phyloP scores from a whole-genome alignment of 92 coral and sea anemone genomes.

The Porites cylindrica region DNA sequence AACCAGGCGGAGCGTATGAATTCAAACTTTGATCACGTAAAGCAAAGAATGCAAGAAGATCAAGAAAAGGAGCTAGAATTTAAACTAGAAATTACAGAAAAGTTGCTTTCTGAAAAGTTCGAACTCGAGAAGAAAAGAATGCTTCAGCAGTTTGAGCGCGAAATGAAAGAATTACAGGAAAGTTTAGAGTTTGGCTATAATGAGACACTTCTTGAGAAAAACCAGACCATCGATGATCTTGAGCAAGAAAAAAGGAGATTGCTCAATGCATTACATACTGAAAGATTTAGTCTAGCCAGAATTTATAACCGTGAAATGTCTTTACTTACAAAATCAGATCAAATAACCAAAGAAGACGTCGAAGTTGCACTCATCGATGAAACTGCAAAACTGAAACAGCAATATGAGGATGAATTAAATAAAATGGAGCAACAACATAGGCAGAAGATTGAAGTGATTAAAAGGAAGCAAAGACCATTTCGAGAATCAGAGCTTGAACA shows the following conservation, averaged over 20 bases:
- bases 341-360: slow-evolving; percentile 70
- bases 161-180: slow-evolving; percentile 37
- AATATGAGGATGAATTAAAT: slow-evolving; percentile 60
- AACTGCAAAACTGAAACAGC: slow-evolving; percentile 69
- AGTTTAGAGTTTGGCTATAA: slow-evolving; percentile 37
- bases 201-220: slow-evolving; percentile 60
- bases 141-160: slow-evolving; percentile 66
- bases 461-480: slow-evolving; percentile 62
- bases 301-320: slow-evolving; percentile 79
- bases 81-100: slow-evolving; percentile 70
- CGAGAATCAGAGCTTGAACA: slow-evolving; percentile 59
- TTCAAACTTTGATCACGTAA: slow-evolving; percentile 47
- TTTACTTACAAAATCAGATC: slow-evolving; percentile 74
- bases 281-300: slow-evolving; percentile 82
- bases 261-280: slow-evolving; percentile 57
- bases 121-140: slow-evolving; percentile 57
- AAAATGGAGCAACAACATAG: slow-evolving; percentile 67
- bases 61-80: slow-evolving; percentile 58
- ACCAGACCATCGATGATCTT: slow-evolving; percentile 52
- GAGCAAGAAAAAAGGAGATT: slow-evolving; percentile 68
- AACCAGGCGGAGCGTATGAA: slow-evolving; percentile 50
- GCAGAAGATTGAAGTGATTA: slow-evolving; percentile 59
- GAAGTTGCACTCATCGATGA: slow-evolving; percentile 83
- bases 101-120: slow-evolving; percentile 61
- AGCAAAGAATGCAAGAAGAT: slow-evolving; percentile 40